These are phyloP conservation scores for Dendroctonus ponderosae DNA, from an alignment of 1,140 invertebrate genomes.

Conservation along the genomic window DNA sequence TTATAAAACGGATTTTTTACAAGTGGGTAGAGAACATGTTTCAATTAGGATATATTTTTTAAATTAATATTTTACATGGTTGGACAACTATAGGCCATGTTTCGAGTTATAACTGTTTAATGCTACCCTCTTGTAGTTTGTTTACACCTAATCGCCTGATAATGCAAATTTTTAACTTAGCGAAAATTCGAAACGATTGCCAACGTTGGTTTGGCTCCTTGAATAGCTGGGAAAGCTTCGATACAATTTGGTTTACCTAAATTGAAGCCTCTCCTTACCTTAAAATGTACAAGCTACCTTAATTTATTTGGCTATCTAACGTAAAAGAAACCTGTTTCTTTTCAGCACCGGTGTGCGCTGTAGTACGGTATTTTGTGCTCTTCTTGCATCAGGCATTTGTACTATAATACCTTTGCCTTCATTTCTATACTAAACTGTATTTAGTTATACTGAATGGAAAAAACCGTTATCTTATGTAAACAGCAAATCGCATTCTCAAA, in stretches of 20 bases:
- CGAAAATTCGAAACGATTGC: slow-evolving; percentile 5
- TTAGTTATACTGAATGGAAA: slow-evolving; percentile 16
- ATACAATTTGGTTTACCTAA: slow-evolving; percentile 28
- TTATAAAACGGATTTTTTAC: slow-evolving; percentile 33
- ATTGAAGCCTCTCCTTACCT: slow-evolving; percentile 25
- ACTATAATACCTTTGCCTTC: slow-evolving; percentile 27
- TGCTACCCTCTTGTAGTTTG: slow-evolving; percentile 25
- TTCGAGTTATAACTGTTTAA: slow-evolving; percentile 3
- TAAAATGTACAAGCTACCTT: slow-evolving; percentile 28
- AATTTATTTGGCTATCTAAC: slow-evolving; percentile 28
- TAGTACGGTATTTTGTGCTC: slow-evolving; percentile 22
- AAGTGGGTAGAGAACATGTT: slow-evolving; percentile 29
- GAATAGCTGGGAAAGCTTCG: neutral
- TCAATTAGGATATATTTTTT: slow-evolving; percentile 10
- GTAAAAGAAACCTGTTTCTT: slow-evolving; percentile 22
- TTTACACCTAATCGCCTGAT: slow-evolving; percentile 20
- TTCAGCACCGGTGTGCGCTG: slow-evolving; percentile 24
- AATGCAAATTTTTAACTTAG: slow-evolving; percentile 5
- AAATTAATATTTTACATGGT: slow-evolving; percentile 21
- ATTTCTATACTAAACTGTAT: slow-evolving; percentile 2
- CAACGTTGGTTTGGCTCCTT: neutral
- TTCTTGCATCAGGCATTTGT: slow-evolving; percentile 18
- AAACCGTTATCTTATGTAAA: slow-evolving; percentile 20
- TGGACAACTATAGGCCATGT: slow-evolving; percentile 27
- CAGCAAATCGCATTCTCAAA: slow-evolving; percentile 26